Percentiles rank a stretch among this genome's conserved stretches.
Conservation (phyloP, 2,113 vertebrate genomes). For the Salvator merianae region DNA sequence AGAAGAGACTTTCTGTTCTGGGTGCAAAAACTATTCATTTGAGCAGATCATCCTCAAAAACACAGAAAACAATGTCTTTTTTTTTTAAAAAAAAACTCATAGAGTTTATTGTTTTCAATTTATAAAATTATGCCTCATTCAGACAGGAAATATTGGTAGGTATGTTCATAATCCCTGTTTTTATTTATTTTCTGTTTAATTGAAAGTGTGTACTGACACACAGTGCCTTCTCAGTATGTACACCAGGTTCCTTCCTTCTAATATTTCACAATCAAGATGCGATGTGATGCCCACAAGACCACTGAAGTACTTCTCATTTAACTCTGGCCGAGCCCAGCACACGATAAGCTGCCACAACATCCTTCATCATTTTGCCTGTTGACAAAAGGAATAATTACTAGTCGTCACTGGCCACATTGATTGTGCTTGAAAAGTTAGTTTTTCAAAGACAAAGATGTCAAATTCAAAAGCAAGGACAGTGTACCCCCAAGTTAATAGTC, state of each 20-base stretch:
- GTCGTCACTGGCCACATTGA: slow-evolving; percentile 72
- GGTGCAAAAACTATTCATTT: slow-evolving; percentile 72
- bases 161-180: slow-evolving; percentile 72
- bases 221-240: slow-evolving; percentile 70
- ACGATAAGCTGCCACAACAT: slow-evolving; percentile 75
- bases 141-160: slow-evolving; percentile 75
- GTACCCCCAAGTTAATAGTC: slow-evolving; percentile 17
- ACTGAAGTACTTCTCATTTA: slow-evolving; percentile 73
- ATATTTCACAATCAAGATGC: slow-evolving; percentile 72
- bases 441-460: slow-evolving; percentile 52
- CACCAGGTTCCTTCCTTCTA: slow-evolving; percentile 72
- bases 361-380: slow-evolving; percentile 83
- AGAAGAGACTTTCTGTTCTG: slow-evolving; percentile 70
- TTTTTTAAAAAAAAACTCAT: slow-evolving; percentile 70
- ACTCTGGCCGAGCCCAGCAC: slow-evolving; percentile 76
- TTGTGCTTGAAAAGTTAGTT: slow-evolving; percentile 55
- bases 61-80: slow-evolving; percentile 64
- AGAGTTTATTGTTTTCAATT: slow-evolving; percentile 81
- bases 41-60: slow-evolving; percentile 77
- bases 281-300: slow-evolving; percentile 72
- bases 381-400: slow-evolving; percentile 84
- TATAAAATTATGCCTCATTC: slow-evolving; percentile 84
- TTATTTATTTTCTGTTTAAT: slow-evolving; percentile 50
- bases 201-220: slow-evolving; percentile 68
- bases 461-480: slow-evolving; percentile 50